Conservation (phyloP, 2,113 vertebrate genomes). For the Suricata suricatta region DNA sequence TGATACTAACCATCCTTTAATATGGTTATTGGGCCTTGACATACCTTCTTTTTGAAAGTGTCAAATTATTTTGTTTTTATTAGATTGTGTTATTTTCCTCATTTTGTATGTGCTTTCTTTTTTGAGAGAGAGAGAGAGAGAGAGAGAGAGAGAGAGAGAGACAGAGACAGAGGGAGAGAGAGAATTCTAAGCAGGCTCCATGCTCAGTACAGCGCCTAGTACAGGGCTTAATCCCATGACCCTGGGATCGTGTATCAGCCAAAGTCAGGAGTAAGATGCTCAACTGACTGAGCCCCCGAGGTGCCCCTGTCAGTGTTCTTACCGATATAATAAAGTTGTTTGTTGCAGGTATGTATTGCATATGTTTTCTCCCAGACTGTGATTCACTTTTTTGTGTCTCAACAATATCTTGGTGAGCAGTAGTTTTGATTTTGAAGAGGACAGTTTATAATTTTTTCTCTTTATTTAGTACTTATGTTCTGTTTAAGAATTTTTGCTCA, state of each 20-base stretch:
- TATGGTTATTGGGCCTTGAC: neutral
- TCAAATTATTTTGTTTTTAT: neutral
- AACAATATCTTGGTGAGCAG: neutral
- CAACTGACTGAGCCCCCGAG: no score
- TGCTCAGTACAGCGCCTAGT: no score
- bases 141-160: no score
- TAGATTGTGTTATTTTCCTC: neutral
- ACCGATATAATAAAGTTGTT: neutral
- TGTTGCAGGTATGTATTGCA: neutral
- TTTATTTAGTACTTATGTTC: neutral
- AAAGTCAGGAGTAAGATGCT: no score
- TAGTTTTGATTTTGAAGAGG: neutral
- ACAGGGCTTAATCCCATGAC: no score
- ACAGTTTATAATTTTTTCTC: slow-evolving; percentile 5
- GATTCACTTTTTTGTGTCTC: neutral
- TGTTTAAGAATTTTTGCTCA: neutral
- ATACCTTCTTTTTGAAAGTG: neutral
- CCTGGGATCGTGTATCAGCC: no score
- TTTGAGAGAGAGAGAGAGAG: no score
- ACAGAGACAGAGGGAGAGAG: no score
- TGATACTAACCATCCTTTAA: slow-evolving; percentile 11
- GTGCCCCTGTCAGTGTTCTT: neutral
- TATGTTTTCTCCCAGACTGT: neutral
- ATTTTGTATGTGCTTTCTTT: neutral
- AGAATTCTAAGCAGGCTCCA: no score